phyloP scores from a whole-genome alignment of 1,140 invertebrate species.

The Bombyx mandarina region DNA sequence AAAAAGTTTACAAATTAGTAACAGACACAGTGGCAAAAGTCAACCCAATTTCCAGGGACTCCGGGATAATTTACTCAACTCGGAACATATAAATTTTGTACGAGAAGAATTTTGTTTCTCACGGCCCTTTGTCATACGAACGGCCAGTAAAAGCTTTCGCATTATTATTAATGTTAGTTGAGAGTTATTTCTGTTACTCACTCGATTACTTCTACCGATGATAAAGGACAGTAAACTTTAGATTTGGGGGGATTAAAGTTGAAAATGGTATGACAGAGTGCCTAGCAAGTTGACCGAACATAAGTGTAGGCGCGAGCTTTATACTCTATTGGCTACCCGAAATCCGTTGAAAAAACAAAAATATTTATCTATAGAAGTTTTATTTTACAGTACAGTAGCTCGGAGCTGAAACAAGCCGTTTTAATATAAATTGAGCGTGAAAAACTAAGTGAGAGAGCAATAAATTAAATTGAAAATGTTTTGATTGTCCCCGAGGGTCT shows the following conservation, averaged over 20 bases:
- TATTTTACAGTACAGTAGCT: no score
- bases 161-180: conserved; percentile 8
- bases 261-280: no score
- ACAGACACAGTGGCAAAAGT: background rate
- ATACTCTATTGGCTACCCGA: no score
- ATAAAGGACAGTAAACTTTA: conserved; percentile 1
- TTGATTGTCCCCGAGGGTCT: no score
- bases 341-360: no score
- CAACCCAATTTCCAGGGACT: conserved; percentile 2
- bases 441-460: no score
- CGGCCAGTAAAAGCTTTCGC: conserved; percentile 5
- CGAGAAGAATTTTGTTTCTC: conserved; percentile 1
- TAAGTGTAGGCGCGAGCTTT: no score
- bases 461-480: no score
- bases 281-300: no score
- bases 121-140: conserved; percentile 5
- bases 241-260: background rate
- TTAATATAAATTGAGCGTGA: no score
- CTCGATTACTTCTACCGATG: background rate
- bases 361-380: no score
- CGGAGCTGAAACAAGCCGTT: no score
- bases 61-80: conserved; percentile 6
- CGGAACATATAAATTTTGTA: conserved; percentile 1
- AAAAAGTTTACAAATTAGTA: conserved; percentile 6
- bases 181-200: conserved; percentile 3